Percentiles rank a stretch among this genome's conserved stretches.
These are phyloP conservation scores for Agrenia bidenticulata DNA, from an alignment of 2,888 invertebrate species.

Conservation along the genomic window DNA sequence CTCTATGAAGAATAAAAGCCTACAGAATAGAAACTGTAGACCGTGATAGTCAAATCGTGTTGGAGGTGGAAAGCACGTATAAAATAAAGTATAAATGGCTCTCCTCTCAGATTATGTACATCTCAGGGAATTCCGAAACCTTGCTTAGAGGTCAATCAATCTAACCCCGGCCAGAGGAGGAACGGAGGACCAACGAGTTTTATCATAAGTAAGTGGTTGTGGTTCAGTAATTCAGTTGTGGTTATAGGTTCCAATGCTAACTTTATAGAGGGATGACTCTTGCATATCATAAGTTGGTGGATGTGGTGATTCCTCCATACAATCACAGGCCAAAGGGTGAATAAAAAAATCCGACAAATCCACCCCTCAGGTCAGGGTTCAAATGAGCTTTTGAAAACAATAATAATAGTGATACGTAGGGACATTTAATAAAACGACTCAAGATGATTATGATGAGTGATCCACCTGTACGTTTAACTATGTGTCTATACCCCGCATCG, in stretches of 20 bases:
- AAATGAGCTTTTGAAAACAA: constrained; percentile 18
- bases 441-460: constrained; percentile 1
- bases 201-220: too few relatives aligned
- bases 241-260: too few relatives aligned
- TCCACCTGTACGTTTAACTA: constrained; percentile 5
- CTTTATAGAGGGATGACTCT: too few relatives aligned
- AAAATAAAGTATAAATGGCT: too few relatives aligned
- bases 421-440: constrained; percentile 13
- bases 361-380: constrained; percentile 41
- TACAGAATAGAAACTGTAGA: too few relatives aligned
- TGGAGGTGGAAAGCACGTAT: too few relatives aligned
- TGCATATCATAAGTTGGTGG: too few relatives aligned
- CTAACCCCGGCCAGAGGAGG: constrained; percentile 7
- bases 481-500: not conserved
- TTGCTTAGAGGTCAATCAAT: constrained; percentile 5
- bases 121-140: not conserved
- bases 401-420: constrained; percentile 12
- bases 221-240: too few relatives aligned
- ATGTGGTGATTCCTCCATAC: not conserved
- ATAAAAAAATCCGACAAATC: not conserved
- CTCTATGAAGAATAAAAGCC: too few relatives aligned
- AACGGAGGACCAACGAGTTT: constrained; percentile 3
- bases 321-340: not conserved
- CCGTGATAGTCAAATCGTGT: too few relatives aligned
- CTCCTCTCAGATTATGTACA: too few relatives aligned